Conservation (phyloP, 2,113 vertebrate genomes). For the Ovibos moschatus region DNA sequence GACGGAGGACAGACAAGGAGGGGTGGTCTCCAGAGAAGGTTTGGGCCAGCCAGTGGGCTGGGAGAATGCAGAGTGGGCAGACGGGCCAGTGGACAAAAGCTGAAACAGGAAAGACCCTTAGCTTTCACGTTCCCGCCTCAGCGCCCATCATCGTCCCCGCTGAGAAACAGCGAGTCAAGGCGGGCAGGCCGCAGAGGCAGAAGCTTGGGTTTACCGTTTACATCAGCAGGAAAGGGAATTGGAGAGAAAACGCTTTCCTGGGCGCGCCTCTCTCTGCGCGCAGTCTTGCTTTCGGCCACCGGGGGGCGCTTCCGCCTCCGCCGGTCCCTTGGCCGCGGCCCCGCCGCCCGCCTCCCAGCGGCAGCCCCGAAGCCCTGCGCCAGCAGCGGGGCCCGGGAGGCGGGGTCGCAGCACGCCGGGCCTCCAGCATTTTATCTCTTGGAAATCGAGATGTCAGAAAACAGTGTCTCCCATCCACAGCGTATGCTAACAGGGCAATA, state of each 20-base stretch:
- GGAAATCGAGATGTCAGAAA: background rate
- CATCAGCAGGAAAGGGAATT: rapidly evolving
- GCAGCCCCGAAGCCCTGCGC: background rate
- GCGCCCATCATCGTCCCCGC: background rate
- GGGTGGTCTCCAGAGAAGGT: too few species aligned
- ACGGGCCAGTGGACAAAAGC: too few species aligned
- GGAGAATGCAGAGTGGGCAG: background rate
- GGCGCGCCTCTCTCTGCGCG: background rate
- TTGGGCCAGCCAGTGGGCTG: background rate
- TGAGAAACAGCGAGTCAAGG: background rate
- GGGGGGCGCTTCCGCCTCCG: background rate
- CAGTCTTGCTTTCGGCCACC: background rate
- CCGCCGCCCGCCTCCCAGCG: rapidly evolving
- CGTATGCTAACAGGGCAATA: rapidly evolving
- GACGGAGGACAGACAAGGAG: background rate
- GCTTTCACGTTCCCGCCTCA: background rate
- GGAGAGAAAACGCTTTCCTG: background rate
- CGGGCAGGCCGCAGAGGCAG: background rate
- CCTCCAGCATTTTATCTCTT: background rate
- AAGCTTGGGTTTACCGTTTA: background rate
- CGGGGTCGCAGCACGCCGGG: rapidly evolving
- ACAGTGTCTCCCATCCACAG: background rate
- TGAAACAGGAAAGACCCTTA: background rate
- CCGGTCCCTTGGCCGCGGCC: rapidly evolving
- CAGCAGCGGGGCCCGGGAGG: constrained; percentile 20